Base-by-base conservation (phyloP, 1,140 invertebrate species). In the Dendroctonus ponderosae region DNA sequence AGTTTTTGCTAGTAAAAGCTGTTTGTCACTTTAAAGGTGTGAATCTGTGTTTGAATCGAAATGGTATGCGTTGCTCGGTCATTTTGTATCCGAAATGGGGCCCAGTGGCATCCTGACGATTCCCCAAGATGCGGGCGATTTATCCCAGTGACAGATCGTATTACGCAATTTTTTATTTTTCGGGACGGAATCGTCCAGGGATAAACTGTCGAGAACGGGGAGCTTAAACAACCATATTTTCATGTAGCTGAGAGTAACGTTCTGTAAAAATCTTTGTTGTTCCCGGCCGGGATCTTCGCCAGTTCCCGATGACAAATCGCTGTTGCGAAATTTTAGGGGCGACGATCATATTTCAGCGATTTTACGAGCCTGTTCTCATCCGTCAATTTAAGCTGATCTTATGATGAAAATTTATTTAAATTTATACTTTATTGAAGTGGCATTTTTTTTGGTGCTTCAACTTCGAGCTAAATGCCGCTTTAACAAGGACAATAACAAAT, bases 161-260 rank as follows among this genome's bases (percentile, higher is more conserved):
- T 54, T 37, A 54, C 26, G 37, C 40, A 54, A 54, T 54, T 37
- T 54, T 54, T 54, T 54, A 54, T 54, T 54, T 54, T 54, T 54
- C 4, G 26, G 52, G 52, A 46, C 6, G 52, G 37, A 51, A 51
- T 51, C 37, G 52, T 54, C 52, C 52, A 40, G 39, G 52, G 26
- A 54, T 39, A 54, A 39, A 54, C 14, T 54, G 7, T 54, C 12
- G 12, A 37, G 52, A 54, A 39, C 26, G 12, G 12, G 12, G 6
- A 39, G 26, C 52, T 39, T 54, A 54, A 54, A 15, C 11, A 40
- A 37, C 37, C 14, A 54, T 54, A 51, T 51, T 51, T 51, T 54
- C 40, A 15, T 54, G 12, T 54, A 26, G 14, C 12, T 51, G 7
- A 7, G 8, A 51, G 12, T 51, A 51, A 51, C 37, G 49, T 46